Percentiles rank a stretch among this genome's conserved stretches.
Evolutionary conservation across 2,888 invertebrate species (phyloP).

Genomic region (Aphelenchoides bicaudatus): DNA sequence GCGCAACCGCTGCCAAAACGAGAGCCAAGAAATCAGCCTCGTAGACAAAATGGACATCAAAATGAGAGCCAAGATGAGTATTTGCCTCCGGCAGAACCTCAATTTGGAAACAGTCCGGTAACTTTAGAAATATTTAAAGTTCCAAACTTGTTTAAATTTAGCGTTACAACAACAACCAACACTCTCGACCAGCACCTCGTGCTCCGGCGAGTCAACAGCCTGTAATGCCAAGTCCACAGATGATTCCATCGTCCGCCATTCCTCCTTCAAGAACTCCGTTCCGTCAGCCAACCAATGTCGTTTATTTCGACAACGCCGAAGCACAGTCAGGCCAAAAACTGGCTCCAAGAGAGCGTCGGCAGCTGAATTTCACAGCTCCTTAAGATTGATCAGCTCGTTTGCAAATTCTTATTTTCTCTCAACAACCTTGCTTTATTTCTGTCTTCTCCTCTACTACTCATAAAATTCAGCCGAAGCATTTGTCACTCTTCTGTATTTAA

Average conservation of each 20-base stretch:
- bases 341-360: constrained; percentile 28
- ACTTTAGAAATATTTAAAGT: neutral
- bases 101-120: neutral
- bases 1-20: neutral
- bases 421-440: neutral
- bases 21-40: neutral
- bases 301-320: constrained; percentile 32
- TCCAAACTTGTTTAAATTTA: too few species aligned
- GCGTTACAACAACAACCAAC: too few species aligned
- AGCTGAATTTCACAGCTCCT: constrained; percentile 16
- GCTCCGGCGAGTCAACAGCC: neutral
- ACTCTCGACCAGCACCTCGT: too few species aligned
- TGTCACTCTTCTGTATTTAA: too few species aligned
- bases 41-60: neutral
- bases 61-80: neutral
- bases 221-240: too few species aligned
- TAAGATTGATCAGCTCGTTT: neutral
- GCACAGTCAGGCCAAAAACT: constrained; percentile 19
- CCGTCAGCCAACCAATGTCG: constrained; percentile 35
- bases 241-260: neutral
- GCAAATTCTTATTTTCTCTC: constrained; percentile 1
- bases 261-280: neutral
- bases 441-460: too few species aligned
- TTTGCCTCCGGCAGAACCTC: neutral
- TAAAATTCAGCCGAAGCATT: too few species aligned